Base-by-base conservation (phyloP, 2,113 vertebrate species). In the Mirza zaza region DNA sequence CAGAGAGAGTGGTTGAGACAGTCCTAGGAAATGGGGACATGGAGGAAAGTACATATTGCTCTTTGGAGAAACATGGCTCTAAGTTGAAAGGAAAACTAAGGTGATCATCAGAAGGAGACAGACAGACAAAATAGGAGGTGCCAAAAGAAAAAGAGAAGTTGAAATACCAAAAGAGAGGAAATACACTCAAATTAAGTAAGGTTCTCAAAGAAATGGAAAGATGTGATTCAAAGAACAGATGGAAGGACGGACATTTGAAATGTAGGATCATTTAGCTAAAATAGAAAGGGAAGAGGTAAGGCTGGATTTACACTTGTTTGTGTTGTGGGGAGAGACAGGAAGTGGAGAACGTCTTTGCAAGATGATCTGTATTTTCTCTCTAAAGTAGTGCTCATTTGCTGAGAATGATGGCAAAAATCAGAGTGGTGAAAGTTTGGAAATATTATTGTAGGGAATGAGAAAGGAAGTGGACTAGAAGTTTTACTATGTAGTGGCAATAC, bases 331-430 rank as follows among this genome's bases (percentile, higher is more conserved):
- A 94, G 65, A 80, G 79, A 50, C 7, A 21, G 42, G n/a, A 88
- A 87, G 81, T 91, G 48, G 65, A 82, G 75, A 86, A 45, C 10
- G 3, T 80, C 88, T 71, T 92, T 96, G 25, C 11, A n/a, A 61
- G 57, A 73, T 81, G 39, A 59, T 94, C n/a, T 93, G 34, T 79
- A 25, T 77, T 97, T 90, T 76, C 77, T 91, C 67, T 92, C 76
- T 85, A 29, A 96, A 95, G n/a, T 68, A 65, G 67, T 45, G 29
- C 59, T 94, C 34, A 75, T 89, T 94, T 93, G 42, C 82, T 97
- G 59, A 73, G 55, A 75, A 75, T 86, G 27, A 87, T 89, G 79
- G n/a, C 81, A 68, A 79, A 95, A 70, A 93, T 68, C 84, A 77
- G 39, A 90, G 55, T 55, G 87, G 15, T 50, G 23, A 88, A 87